phyloP scores from a whole-genome alignment of 2,888 invertebrate genomes.

The Linyphia triangularis region DNA sequence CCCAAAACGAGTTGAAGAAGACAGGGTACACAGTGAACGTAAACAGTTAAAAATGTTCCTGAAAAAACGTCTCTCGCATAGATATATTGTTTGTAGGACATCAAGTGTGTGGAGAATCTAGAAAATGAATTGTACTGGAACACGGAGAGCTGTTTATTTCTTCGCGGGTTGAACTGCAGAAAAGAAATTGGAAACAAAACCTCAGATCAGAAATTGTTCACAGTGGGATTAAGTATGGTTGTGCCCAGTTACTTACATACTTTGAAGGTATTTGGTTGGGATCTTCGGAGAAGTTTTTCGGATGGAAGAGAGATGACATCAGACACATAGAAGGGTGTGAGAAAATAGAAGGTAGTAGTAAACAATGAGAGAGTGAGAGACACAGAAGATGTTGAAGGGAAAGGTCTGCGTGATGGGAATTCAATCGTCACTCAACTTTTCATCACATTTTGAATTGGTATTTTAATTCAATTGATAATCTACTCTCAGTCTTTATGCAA shows the following conservation, averaged over 20 bases:
- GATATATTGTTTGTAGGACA: constrained; percentile 55
- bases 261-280: background rate
- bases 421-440: background rate
- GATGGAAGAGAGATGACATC: constrained; percentile 24
- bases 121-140: constrained; percentile 71
- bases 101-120: constrained; percentile 66
- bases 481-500: no score
- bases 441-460: no score
- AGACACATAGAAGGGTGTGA: constrained; percentile 16
- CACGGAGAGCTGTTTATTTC: constrained; percentile 46
- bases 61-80: constrained; percentile 57
- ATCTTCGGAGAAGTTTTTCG: background rate
- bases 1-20: no score
- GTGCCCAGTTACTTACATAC: constrained; percentile 60
- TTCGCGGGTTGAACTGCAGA: constrained; percentile 56
- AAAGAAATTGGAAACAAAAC: constrained; percentile 53
- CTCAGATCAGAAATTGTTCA: constrained; percentile 24
- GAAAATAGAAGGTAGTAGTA: constrained; percentile 1
- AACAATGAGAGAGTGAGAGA: background rate
- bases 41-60: constrained; percentile 46
- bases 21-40: constrained; percentile 12
- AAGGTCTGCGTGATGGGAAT: background rate
- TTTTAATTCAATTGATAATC: no score
- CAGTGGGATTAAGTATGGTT: constrained; percentile 15
- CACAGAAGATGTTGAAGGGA: constrained; percentile 13